Conservation (phyloP, 2,113 vertebrate genomes). For the Sinosuthora webbiana region DNA sequence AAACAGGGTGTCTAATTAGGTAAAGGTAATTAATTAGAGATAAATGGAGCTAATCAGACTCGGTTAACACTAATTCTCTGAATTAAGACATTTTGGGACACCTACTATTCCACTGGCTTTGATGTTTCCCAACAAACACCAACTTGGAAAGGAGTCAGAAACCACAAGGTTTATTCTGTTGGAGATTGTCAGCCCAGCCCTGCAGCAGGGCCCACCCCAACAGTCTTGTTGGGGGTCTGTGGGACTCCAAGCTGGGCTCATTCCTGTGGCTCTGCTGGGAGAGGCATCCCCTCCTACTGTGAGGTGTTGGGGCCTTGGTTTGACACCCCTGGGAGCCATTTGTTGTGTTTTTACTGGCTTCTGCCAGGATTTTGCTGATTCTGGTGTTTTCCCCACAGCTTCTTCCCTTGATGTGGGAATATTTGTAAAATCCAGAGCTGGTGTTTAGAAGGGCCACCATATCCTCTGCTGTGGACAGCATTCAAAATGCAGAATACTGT, state of each 20-base stretch:
- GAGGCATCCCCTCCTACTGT: not conserved
- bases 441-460: not conserved
- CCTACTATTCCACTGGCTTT: conserved; percentile 80
- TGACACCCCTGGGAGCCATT: not conserved
- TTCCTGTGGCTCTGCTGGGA: not conserved
- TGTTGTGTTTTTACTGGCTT: not conserved
- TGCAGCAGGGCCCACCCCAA: not conserved
- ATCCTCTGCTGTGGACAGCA: not conserved
- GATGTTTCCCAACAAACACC: conserved; percentile 76
- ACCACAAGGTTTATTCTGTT: not conserved
- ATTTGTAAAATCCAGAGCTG: not conserved
- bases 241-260: not conserved
- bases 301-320: not conserved
- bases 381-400: not conserved
- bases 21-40: conserved; percentile 99
- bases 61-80: conserved; percentile 96
- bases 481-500: not conserved
- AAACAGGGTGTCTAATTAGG: conserved; percentile 99
- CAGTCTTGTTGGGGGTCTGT: rapidly evolving
- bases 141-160: conserved; percentile 59
- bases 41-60: conserved; percentile 99
- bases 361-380: not conserved
- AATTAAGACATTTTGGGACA: conserved; percentile 91
- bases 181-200: not conserved
- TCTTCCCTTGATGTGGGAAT: not conserved